phyloP scores from a whole-genome alignment of 2,888 invertebrate species.

The Epirrhoe alternata region DNA sequence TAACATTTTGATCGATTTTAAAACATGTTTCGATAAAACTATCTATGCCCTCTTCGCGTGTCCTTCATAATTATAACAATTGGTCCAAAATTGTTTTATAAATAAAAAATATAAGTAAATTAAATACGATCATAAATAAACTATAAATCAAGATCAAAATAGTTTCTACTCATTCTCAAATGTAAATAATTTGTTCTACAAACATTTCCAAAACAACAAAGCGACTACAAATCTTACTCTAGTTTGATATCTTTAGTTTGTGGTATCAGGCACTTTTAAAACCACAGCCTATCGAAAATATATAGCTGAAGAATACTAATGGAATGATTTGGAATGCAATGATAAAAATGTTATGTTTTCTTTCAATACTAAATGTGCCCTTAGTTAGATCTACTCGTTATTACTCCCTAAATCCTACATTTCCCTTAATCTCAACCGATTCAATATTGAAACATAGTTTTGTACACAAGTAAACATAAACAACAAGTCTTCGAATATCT shows the following conservation, averaged over 20 bases:
- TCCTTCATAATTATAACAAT: slow-evolving; percentile 29
- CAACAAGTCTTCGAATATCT: background rate
- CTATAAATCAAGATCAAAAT: slow-evolving; percentile 19
- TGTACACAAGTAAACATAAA: background rate
- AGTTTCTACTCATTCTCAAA: background rate
- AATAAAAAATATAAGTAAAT: slow-evolving; percentile 30
- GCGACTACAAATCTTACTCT: slow-evolving; percentile 16
- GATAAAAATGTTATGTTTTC: slow-evolving; percentile 7
- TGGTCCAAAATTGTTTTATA: slow-evolving; percentile 39
- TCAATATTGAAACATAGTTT: slow-evolving; percentile 11
- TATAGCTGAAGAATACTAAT: slow-evolving; percentile 6
- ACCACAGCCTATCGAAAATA: slow-evolving; percentile 11
- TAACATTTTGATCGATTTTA: slow-evolving; percentile 11
- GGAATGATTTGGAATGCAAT: slow-evolving; percentile 33
- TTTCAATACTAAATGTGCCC: slow-evolving; percentile 15
- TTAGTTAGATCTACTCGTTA: slow-evolving; percentile 5
- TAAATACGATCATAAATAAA: slow-evolving; percentile 21
- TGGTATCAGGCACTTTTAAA: slow-evolving; percentile 34
- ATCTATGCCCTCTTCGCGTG: background rate
- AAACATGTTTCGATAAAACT: slow-evolving; percentile 8
- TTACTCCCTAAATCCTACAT: slow-evolving; percentile 4
- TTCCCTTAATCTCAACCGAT: slow-evolving; percentile 4
- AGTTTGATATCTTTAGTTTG: slow-evolving; percentile 22
- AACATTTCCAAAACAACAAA: slow-evolving; percentile 12
- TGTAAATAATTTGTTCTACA: slow-evolving; percentile 21